A percentile compares a stretch with the other conserved stretches of the same genome.
phyloP scores from a whole-genome alignment of 2,888 invertebrate genomes.

The Notodonta dromedarius region DNA sequence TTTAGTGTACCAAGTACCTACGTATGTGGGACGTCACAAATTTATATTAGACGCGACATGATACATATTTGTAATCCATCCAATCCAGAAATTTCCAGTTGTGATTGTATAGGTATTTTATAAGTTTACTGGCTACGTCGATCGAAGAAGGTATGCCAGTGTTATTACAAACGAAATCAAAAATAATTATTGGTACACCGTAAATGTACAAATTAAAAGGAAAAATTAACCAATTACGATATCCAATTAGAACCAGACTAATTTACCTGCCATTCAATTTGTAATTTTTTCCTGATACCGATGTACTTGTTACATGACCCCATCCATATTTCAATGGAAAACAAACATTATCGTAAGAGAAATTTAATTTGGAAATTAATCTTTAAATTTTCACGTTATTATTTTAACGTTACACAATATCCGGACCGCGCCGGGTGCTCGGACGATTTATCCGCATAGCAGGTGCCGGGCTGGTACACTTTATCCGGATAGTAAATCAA shows the following conservation, averaged over 20 bases:
- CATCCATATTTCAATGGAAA: background rate
- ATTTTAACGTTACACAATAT: slow-evolving; percentile 45
- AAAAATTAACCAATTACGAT: background rate
- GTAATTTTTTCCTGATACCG: background rate
- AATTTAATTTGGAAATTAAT: slow-evolving; percentile 48
- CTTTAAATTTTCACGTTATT: slow-evolving; percentile 38
- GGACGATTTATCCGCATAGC: slow-evolving; percentile 62
- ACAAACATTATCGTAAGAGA: slow-evolving; percentile 13
- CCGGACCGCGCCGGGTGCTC: slow-evolving; percentile 33
- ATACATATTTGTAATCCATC: no score
- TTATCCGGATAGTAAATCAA: slow-evolving; percentile 43
- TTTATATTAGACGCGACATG: slow-evolving; percentile 18
- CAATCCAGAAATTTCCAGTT: no score
- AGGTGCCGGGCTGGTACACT: slow-evolving; percentile 48
- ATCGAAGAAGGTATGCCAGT: background rate
- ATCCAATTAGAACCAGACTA: background rate
- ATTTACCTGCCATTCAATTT: background rate
- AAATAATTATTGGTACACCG: background rate
- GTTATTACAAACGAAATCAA: background rate
- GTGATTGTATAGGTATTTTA: no score
- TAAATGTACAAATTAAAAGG: background rate
- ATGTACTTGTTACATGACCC: background rate
- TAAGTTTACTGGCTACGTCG: no score
- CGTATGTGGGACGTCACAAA: background rate
- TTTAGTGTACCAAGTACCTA: background rate